These are phyloP conservation scores for Megaceryle maxima DNA, from an alignment of 2,113 vertebrate genomes.

Conservation along the genomic window DNA sequence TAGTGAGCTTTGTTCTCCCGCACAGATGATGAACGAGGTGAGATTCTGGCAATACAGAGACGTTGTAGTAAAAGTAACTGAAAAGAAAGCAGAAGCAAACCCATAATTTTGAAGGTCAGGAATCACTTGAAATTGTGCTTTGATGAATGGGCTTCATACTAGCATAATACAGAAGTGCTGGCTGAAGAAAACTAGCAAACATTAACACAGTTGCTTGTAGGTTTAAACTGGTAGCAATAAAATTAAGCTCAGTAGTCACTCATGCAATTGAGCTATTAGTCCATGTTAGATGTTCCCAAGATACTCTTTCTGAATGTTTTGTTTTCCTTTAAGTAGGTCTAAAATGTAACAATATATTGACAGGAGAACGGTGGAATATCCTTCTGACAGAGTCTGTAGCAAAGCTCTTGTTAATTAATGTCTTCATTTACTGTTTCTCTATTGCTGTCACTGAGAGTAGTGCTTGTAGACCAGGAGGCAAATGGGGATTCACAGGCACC, in stretches of 20 bases:
- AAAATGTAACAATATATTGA: neutral
- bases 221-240: neutral
- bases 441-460: neutral
- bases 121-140: conserved; percentile 48
- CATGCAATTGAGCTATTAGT: neutral
- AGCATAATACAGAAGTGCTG: neutral
- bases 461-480: neutral
- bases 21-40: neutral
- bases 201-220: neutral
- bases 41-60: neutral
- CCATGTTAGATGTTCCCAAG: neutral
- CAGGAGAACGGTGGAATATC: neutral
- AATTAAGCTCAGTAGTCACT: neutral
- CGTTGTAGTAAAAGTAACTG: neutral
- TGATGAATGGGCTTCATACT: conserved; percentile 25
- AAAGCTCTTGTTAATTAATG: neutral
- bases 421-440: neutral
- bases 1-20: neutral
- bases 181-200: neutral
- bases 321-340: neutral
- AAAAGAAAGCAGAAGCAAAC: conserved; percentile 39
- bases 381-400: neutral
- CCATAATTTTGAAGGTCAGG: conserved; percentile 47
- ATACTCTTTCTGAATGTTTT: neutral
- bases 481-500: neutral